Base-by-base conservation (phyloP, 2,113 vertebrate genomes). In the Petromus typicus region DNA sequence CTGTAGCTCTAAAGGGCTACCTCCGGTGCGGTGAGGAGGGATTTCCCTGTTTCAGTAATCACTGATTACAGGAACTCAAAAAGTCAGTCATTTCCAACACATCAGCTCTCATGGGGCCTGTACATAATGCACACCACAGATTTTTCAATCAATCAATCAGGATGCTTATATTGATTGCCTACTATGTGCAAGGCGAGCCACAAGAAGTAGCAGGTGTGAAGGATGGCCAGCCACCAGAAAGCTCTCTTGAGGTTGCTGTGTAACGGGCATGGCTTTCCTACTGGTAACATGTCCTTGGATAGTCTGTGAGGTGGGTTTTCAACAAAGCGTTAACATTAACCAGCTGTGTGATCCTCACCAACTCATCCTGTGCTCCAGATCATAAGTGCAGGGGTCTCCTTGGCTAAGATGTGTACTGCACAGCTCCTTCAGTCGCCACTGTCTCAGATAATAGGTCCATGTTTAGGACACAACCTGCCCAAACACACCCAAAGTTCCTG, bases 91-190 rank as follows among this genome's bases (percentile, higher is more conserved):
- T 96, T 95, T 98, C 98, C 88, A 76, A 98, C 97, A 98, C 82
- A 86, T 96, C 96, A 88, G 90, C 98, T 96, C 98, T 98, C 98
- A 98, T 98, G 97, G 90, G 98, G 92, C 98, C 98, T 95, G 96
- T 98, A 99, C 99, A 99, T 99, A 99, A 99, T 99, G 99, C 54
- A 99, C 98, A 98, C 98, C 98, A 98, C 98, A 97, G 98, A 98
- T 99, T 90, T 93, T 90, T 91, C 93, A 84, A 96, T 95, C 95
- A 89, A 64, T 95, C 92, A 75, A 89, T 97, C 85, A 57, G 61
- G 37, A 94, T 79, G 43, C 80, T 88, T 2, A 11, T 93, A 94
- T 91, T 84, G 97, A 98, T 95, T 0, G 59, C 84, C 96, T 96
- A 93, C 94, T 96, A 73, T 0, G 64, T 86, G 69, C 83, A 94